Percentiles rank a stretch among this genome's conserved stretches.
These are phyloP conservation scores for Tetragonisca angustula DNA, from an alignment of 2,888 invertebrate species.

Conservation along the genomic window DNA sequence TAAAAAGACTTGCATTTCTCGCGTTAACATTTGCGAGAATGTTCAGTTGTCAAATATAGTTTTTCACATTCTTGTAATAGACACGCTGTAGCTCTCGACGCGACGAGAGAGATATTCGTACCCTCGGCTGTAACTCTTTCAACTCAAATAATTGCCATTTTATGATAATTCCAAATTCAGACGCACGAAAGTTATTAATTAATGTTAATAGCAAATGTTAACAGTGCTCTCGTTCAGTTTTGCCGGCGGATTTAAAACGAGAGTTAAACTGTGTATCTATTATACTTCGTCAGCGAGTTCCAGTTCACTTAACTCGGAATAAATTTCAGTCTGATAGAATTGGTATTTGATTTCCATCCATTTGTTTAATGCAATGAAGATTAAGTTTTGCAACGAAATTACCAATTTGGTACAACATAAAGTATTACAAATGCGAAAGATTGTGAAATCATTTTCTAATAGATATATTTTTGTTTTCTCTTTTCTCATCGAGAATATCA, in stretches of 20 bases:
- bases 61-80: too few relatives aligned
- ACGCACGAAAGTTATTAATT: neutral
- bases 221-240: neutral
- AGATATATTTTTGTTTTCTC: neutral
- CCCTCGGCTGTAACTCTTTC: too few relatives aligned
- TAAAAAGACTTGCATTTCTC: too few relatives aligned
- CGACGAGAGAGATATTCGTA: too few relatives aligned
- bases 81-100: too few relatives aligned
- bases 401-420: neutral
- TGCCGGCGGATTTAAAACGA: slow-evolving; percentile 5
- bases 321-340: slow-evolving; percentile 31
- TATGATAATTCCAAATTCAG: neutral
- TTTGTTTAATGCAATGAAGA: neutral
- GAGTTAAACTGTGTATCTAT: slow-evolving; percentile 18
- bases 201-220: neutral
- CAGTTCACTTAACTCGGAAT: slow-evolving; percentile 25
- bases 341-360: slow-evolving; percentile 19
- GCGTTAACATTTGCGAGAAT: too few relatives aligned
- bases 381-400: neutral
- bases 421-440: neutral
- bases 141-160: too few relatives aligned
- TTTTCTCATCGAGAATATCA: neutral
- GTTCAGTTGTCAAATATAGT: too few relatives aligned
- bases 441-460: neutral
- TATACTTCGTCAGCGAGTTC: neutral